phyloP scores from a whole-genome alignment of 2,888 invertebrate species.

The Orthonevra nobilis region DNA sequence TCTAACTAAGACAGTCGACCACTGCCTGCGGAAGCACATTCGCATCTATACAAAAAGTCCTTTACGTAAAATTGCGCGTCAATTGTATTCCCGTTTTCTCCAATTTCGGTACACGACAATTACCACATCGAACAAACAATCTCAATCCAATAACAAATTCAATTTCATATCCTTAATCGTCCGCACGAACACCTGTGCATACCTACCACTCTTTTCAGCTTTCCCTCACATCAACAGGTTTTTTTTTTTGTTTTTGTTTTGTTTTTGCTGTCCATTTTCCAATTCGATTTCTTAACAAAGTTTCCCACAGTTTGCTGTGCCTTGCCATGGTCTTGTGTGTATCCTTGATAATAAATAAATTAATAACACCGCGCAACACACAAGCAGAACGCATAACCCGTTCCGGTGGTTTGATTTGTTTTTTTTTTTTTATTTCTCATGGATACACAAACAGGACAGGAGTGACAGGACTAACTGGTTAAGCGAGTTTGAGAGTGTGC shows the following conservation, averaged over 20 bases:
- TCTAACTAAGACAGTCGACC: no score
- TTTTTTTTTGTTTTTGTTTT: conserved; percentile 16
- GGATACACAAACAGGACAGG: conserved; percentile 11
- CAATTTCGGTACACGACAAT: conserved; percentile 45
- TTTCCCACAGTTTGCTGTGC: conserved; percentile 62
- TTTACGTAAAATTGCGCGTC: no score
- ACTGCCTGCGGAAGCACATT: no score
- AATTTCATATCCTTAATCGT: conserved; percentile 65
- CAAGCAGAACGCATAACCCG: conserved; percentile 36
- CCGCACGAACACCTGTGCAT: conserved; percentile 58
- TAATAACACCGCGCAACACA: no score
- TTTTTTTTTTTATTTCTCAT: conserved; percentile 12
- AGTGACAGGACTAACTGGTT: conserved; percentile 62
- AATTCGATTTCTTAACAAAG: conserved; percentile 55
- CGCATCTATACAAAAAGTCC: no score
- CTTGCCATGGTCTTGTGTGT: conserved; percentile 34
- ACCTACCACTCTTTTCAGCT: conserved; percentile 47
- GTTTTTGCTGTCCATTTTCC: no score
- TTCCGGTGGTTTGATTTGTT: conserved; percentile 65
- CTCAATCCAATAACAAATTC: conserved; percentile 61
- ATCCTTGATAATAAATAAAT: conserved; percentile 67
- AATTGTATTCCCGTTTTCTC: no score
- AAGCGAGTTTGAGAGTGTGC: conserved; percentile 34
- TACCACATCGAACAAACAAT: conserved; percentile 47
- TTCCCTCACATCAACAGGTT: conserved; percentile 60